Evolutionary conservation across 2,888 invertebrate genomes (phyloP).

Genomic region (Cephonodes hylas): DNA sequence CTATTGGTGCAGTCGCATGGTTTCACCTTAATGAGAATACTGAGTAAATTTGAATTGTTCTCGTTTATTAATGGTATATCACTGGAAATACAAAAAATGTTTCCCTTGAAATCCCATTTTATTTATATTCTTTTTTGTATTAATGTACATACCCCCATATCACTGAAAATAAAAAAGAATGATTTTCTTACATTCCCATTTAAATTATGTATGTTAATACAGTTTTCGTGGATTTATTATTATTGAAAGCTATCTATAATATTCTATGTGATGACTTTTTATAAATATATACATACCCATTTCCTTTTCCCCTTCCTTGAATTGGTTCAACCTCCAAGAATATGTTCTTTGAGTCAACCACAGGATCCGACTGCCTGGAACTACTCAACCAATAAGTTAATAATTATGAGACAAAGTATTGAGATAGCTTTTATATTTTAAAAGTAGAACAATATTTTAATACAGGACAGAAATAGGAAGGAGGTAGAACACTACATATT

Average conservation of each 20-base stretch:
- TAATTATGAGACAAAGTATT: not conserved
- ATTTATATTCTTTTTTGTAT: too few relatives aligned
- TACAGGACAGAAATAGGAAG: not conserved
- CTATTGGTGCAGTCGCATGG: not conserved
- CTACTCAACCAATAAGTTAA: not conserved
- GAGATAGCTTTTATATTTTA: too few relatives aligned
- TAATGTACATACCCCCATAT: too few relatives aligned
- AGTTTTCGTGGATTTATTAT: too few relatives aligned
- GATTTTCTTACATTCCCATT: not conserved
- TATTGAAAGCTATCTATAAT: too few relatives aligned
- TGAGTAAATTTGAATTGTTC: not conserved
- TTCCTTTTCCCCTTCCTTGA: not conserved
- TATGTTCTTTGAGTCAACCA: not conserved
- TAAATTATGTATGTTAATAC: too few relatives aligned
- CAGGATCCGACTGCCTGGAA: not conserved
- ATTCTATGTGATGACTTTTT: too few relatives aligned
- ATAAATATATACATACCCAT: not conserved
- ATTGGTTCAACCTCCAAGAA: not conserved
- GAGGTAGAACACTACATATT: not conserved
- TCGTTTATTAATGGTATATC: not conserved
- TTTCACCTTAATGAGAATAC: not conserved
- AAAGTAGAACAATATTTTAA: not conserved
- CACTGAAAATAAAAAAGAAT: not conserved
- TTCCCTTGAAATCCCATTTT: too few relatives aligned
- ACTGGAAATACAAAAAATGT: not conserved